Evolutionary conservation across 2,113 vertebrate species (phyloP), one percentile per base, ranked within the genome.

Genomic region (Plecotus auritus): DNA sequence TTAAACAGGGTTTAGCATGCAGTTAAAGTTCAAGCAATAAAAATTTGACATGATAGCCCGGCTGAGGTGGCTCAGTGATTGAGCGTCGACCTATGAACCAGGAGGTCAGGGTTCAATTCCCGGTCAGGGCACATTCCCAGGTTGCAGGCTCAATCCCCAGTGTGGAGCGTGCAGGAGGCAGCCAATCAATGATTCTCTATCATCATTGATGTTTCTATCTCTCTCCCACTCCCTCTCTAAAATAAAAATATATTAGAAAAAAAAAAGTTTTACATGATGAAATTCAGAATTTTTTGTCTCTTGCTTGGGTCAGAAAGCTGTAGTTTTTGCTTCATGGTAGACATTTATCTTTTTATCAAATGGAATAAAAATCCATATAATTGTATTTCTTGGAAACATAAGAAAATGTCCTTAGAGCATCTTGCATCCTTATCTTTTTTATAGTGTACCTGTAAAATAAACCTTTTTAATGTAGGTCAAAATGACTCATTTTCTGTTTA

Each of bases 261-360:
- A 59, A 16, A 14, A 32, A 16, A 77, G 5, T 80, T 94, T 69
- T 88, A 51, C 9, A 0, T 91, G 13, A 69, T 85, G 14, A 93
- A 77, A 51, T 88, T 82, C 35, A 77, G 7, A 91, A 61, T 72
- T 90, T 81, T 78, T 18, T 66, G 9, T 77, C 9, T 69, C 0
- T 74, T 47, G 74, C 30, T 90, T 18, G 2, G 17, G 4, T 66
- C 23, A 91, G 64, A 47, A 26, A 49, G 42, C 16, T 82, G 12
- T 94, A 49, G 37, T 59, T 94, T 88, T 88, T 76, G 42, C 22
- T 54, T 32, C 49, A n/a, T 18, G 32, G 9, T 95, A 17, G n/a
- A 72, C 26, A 83, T 77, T 64, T 85, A 37, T 49, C 14, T 80
- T 96, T 96, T 90, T 85, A 61, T 85, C 42, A 94, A 70, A 73